Evolutionary conservation across 2,113 vertebrate genomes (phyloP).

Genomic region (Anthoscopus minutus): DNA sequence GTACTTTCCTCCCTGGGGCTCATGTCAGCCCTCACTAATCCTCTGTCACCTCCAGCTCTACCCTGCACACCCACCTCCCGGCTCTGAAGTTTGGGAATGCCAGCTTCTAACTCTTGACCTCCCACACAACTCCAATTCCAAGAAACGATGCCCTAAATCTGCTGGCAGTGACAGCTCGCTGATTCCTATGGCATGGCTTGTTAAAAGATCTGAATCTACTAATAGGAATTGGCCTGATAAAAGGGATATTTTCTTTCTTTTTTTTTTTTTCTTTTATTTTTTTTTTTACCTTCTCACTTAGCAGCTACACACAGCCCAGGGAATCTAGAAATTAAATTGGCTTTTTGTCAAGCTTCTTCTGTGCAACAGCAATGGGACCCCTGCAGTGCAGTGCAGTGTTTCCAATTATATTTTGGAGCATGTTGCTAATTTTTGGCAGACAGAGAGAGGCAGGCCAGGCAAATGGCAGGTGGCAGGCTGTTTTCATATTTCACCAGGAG

Average conservation of each 20-base stretch:
- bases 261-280: neutral
- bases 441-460: constrained; percentile 21
- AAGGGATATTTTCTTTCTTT: neutral
- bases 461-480: constrained; percentile 62
- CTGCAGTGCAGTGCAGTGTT: constrained; percentile 46
- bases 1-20: neutral
- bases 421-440: constrained; percentile 59
- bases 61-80: fast-evolving
- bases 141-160: constrained; percentile 15
- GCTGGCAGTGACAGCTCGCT: neutral
- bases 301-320: neutral
- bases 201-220: constrained; percentile 36
- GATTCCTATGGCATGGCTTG: neutral
- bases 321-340: constrained; percentile 61
- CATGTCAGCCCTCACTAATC: fast-evolving
- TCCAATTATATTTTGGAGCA: constrained; percentile 59
- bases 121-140: neutral
- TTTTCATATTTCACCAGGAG: constrained; percentile 18
- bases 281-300: constrained; percentile 18
- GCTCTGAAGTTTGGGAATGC: neutral
- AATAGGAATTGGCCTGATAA: constrained; percentile 51
- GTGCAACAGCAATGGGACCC: constrained; percentile 29
- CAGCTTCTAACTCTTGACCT: neutral
- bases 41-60: neutral
- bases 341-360: constrained; percentile 45